Conservation (phyloP, 2,113 vertebrate species). For the Stictonetta naevosa region DNA sequence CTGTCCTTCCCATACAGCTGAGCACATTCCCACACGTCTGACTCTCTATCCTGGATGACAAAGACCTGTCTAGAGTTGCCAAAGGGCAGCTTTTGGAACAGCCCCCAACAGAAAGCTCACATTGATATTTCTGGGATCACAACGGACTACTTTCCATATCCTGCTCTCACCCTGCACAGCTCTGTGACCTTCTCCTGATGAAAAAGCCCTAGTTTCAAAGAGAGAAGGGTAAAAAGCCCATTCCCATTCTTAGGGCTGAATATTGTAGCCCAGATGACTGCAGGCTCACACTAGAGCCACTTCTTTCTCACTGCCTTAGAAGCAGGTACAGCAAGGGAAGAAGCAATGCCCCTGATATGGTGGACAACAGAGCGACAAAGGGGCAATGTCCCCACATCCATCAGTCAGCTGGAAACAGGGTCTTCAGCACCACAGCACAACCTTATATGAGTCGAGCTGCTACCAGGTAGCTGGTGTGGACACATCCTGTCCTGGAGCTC, state of each 20-base stretch:
- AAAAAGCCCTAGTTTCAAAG: neutral
- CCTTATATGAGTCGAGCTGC: rapidly evolving
- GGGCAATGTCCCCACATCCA: neutral
- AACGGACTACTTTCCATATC: neutral
- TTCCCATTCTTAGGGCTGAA: neutral
- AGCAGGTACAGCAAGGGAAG: neutral
- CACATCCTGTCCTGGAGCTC: neutral
- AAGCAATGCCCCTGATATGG: neutral
- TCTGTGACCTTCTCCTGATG: neutral
- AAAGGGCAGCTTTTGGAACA: neutral
- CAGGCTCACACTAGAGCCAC: neutral
- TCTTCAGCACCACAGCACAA: neutral
- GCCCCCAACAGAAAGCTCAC: neutral
- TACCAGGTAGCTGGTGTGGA: neutral
- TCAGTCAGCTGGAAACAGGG: neutral
- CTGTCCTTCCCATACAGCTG: neutral
- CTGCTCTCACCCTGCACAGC: neutral
- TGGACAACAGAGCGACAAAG: neutral
- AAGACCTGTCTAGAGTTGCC: rapidly evolving
- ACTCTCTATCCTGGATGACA: neutral
- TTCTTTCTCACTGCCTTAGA: neutral
- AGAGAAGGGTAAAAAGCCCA: neutral
- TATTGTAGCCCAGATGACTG: neutral
- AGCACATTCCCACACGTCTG: neutral
- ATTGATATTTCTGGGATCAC: neutral